Conservation (phyloP, 2,888 invertebrate genomes). For the Ommatoiulus sabulosus region DNA sequence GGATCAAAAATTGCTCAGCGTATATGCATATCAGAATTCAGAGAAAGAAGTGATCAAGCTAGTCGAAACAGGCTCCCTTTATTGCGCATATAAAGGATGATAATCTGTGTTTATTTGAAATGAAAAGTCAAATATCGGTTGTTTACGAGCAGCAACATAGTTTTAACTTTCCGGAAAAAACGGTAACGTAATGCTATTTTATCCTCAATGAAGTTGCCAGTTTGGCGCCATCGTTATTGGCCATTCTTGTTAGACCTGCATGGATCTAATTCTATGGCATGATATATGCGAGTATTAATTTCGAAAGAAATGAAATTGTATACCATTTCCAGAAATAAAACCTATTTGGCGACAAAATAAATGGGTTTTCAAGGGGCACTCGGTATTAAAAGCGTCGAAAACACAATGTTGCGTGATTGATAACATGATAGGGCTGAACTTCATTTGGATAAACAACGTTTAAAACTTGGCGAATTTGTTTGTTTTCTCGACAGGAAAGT, state of each 20-base stretch:
- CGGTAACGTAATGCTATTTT: background rate
- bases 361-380: background rate
- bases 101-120: background rate
- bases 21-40: background rate
- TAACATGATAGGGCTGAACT: background rate
- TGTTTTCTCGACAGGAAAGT: slow-evolving; percentile 2
- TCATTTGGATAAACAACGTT: background rate
- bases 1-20: background rate
- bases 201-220: background rate
- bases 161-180: background rate
- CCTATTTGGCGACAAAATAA: background rate
- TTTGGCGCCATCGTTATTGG: background rate
- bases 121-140: background rate
- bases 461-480: background rate
- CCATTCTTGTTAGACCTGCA: background rate
- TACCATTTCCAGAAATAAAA: slow-evolving; percentile 3
- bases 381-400: background rate
- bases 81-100: background rate
- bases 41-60: background rate
- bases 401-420: background rate
- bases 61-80: background rate
- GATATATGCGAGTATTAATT: background rate
- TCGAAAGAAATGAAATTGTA: background rate
- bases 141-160: background rate
- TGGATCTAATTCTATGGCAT: background rate